Conservation (phyloP, 2,797 vertebrate species). For the Myotis myotis region DNA sequence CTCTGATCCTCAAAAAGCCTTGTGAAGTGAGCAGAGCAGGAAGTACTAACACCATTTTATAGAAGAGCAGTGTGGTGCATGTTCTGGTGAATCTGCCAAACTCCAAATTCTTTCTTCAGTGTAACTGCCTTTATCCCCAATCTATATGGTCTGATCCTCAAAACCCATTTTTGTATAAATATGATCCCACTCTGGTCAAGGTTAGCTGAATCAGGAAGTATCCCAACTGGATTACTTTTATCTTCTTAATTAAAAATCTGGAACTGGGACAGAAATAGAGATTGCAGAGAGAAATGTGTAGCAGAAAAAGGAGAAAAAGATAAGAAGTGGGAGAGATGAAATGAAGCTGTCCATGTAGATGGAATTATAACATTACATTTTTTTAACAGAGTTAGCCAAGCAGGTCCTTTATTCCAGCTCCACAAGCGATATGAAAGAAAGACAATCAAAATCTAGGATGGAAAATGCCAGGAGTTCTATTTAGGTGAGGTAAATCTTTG, state of each 20-base stretch:
- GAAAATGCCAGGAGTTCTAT: constrained; percentile 77
- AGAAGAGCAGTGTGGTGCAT: not conserved
- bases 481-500: constrained; percentile 81
- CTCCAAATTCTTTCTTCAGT: not conserved
- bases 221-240: not conserved
- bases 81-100: not conserved
- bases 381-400: constrained; percentile 77
- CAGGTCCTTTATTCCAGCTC: constrained; percentile 79
- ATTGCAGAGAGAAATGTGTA: not conserved
- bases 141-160: not conserved
- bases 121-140: not conserved
- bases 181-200: not conserved
- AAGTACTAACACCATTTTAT: not conserved
- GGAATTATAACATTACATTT: not conserved
- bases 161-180: not conserved
- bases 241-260: not conserved
- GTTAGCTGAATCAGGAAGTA: not conserved
- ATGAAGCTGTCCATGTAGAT: not conserved
- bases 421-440: constrained; percentile 77
- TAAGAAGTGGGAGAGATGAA: not conserved
- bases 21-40: not conserved
- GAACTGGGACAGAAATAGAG: not conserved
- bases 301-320: not conserved
- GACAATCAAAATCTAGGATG: constrained; percentile 60
- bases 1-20: not conserved